phyloP scores from a whole-genome alignment of 2,113 vertebrate genomes.

The Eonycteris spelaea region DNA sequence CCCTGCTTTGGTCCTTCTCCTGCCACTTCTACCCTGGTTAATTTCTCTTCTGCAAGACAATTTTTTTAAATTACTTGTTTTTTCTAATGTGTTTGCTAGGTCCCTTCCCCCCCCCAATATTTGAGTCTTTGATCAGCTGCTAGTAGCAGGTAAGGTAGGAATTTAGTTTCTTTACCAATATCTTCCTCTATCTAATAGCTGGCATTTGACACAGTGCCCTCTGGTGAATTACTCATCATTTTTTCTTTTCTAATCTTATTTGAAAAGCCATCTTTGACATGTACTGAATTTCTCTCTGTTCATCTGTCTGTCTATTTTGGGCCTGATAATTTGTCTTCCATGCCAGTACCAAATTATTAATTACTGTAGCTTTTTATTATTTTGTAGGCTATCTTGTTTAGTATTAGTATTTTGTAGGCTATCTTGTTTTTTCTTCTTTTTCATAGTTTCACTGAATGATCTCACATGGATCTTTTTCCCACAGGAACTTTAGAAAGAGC shows the following conservation, averaged over 20 bases:
- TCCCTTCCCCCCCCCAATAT: no score
- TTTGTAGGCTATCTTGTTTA: not conserved
- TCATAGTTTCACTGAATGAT: not conserved
- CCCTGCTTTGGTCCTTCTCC: not conserved
- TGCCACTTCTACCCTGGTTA: no score
- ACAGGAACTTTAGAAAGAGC: not conserved
- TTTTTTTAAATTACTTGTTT: not conserved
- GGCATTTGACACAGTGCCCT: not conserved
- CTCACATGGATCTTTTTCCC: not conserved
- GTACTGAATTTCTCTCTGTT: not conserved
- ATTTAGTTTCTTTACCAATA: not conserved
- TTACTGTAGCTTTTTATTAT: constrained; percentile 4
- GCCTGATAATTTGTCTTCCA: not conserved
- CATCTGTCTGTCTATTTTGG: not conserved
- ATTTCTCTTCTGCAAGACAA: not conserved
- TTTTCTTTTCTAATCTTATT: not conserved
- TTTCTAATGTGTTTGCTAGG: not conserved
- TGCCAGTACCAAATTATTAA: not conserved
- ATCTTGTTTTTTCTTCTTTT: not conserved
- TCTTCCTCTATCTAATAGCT: not conserved
- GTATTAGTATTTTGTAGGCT: not conserved
- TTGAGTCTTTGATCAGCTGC: constrained; percentile 11
- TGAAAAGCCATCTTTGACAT: not conserved
- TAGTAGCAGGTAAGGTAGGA: not conserved
- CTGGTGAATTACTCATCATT: not conserved